Conservation (phyloP, 2,888 invertebrate species). For the Saturnia japonica region DNA sequence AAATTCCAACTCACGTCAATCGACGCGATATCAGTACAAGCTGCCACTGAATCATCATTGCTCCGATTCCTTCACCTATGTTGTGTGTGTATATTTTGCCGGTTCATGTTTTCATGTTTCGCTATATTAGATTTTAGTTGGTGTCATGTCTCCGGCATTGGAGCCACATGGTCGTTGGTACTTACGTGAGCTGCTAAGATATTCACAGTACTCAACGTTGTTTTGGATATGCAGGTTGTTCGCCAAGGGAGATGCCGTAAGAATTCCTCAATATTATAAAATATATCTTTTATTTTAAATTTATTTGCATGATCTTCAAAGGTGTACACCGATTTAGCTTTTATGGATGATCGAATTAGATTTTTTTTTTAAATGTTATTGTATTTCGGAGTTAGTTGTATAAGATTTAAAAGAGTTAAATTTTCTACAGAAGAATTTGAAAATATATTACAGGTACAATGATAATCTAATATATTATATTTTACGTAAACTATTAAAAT, state of each 20-base stretch:
- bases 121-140: constrained; percentile 54
- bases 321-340: background rate
- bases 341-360: background rate
- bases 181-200: constrained; percentile 83
- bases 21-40: too few relatives aligned
- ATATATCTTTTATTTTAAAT: too few relatives aligned
- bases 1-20: too few relatives aligned
- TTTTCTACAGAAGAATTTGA: too few relatives aligned
- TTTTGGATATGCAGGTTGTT: constrained; percentile 73
- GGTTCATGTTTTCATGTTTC: background rate
- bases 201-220: constrained; percentile 75
- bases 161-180: constrained; percentile 81
- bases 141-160: constrained; percentile 82
- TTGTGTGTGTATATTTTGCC: too few relatives aligned
- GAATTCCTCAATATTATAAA: constrained; percentile 23
- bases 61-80: too few relatives aligned
- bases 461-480: too few relatives aligned
- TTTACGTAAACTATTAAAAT: too few relatives aligned
- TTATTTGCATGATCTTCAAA: background rate
- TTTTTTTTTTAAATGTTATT: background rate
- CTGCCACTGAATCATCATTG: too few relatives aligned
- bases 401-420: too few relatives aligned
- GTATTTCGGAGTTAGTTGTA: too few relatives aligned
- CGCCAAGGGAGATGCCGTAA: constrained; percentile 75
- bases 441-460: too few relatives aligned